Evolutionary conservation across 2,113 vertebrate genomes (phyloP), one percentile per base, ranked within the genome.

Genomic region (Ictalurus punctatus): DNA sequence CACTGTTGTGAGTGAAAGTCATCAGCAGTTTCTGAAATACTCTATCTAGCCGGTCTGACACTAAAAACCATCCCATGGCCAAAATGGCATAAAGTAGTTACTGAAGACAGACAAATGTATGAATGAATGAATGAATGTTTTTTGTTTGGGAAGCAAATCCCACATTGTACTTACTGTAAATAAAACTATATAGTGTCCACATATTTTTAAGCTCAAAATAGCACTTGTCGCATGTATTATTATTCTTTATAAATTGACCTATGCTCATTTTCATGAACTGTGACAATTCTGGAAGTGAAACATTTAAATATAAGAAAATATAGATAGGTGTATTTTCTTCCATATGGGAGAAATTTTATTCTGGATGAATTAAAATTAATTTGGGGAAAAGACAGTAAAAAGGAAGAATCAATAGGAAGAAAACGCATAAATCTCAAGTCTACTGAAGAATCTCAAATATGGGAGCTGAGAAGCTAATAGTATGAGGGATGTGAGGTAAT

Each of bases 401-500:
- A 0, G 4, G 27, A 82, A 79, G 65, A 61, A 61, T 25, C 34
- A 17, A 82, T 37, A 67, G 25, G 59, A 19, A 40, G 21, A 40
- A 85, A 23, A 3, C 7, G 2, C 58, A 65, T 65, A n/a, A 52
- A 54, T 78, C n/a, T 58, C n/a, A 63, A 52, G 40, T 30, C 27
- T 54, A 40, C 59, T 48, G 10, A 48, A 48, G 61, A 2, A 23
- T 69, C 78, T 80, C 21, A 56, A 87, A 87, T 56, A 90, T 86
- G 30, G 30, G 83, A 34, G 74, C 59, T 81, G 34, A 82, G 56
- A 82, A 56, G 83, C 74, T 85, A 14, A 59, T 69, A 85, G 90
- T 65, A 61, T 61, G 56, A 59, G 80, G 80, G 80, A 67, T 65
- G 69, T 84, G 84, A 58, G 71, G 63, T 89, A 89, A 89, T 80